Base-by-base conservation (phyloP, 2,113 vertebrate species). In the Micromys minutus region DNA sequence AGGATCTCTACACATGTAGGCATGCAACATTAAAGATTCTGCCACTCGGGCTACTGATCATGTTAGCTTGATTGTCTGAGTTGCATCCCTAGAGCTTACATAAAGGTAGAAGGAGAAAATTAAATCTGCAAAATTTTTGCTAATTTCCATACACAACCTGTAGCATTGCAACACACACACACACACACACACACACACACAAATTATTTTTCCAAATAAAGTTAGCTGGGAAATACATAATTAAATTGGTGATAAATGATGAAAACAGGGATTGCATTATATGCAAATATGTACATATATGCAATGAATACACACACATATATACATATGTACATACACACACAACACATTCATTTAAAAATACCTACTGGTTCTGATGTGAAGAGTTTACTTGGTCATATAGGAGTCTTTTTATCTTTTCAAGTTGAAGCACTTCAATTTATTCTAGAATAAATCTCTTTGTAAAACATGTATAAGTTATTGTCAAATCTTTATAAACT, bases 401-500 rank as follows among this genome's bases (percentile, higher is more conserved):
- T 81, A 67, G 26, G 36, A 87, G 9, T 19, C 65, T 96, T n/a
- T 92, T n/a, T 76, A 52, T 83, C 67, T 71, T 76, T 94, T 91
- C 71, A 93, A 50, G 21, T 91, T 94, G 89, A 93, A 96, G 80
- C 52, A 86, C 79, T 95, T 69, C 93, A 91, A 94, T 87, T 87
- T 29, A 85, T 90, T 94, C 39, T 71, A 93, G 34, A 22, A 93
- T 95, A 95, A 93, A 92, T 95, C 29, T 91, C 50, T 95, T 91
- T 84, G 21, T 85, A 80, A 95, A 95, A 89, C 83, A 89, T 16
- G 19, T 95, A 15, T 63, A 90, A 67, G 65, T 95, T 77, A 94
- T 86, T 97, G 80, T 89, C 79, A 96, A 89, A 93, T 92, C 93
- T 95, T 95, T 80, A 89, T 89, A 88, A 95, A 94, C 57, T 95